phyloP scores from a whole-genome alignment of 2,113 vertebrate genomes.

The Gila orcuttii region DNA sequence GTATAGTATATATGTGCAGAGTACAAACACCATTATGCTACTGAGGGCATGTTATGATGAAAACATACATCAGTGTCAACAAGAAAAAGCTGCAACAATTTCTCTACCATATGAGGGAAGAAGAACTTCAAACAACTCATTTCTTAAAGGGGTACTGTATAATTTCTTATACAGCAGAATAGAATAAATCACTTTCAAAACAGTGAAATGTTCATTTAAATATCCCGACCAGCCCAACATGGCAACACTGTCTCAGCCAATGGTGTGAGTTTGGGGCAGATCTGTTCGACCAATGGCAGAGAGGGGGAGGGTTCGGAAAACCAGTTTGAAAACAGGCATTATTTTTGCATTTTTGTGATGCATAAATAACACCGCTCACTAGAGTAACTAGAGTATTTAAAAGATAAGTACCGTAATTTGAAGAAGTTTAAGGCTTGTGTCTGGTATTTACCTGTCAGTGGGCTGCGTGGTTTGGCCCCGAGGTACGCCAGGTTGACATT shows the following conservation, averaged over 20 bases:
- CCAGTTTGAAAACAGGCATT: neutral
- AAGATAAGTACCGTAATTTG: neutral
- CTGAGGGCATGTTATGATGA: neutral
- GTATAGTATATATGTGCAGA: neutral
- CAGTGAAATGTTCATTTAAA: neutral
- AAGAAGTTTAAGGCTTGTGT: neutral
- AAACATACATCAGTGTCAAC: neutral
- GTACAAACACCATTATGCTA: neutral
- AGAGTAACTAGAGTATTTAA: neutral
- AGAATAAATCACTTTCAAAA: neutral
- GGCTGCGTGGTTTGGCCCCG: constrained; percentile 91
- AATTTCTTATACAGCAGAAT: neutral
- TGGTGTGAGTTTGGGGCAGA: neutral
- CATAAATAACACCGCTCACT: neutral
- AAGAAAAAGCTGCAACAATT: neutral
- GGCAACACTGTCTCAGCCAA: neutral
- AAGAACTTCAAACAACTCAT: neutral
- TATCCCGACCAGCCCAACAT: neutral
- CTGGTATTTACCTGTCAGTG: constrained; percentile 84
- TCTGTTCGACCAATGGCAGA: neutral
- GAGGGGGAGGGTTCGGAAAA: neutral
- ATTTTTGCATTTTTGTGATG: neutral
- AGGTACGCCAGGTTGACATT: constrained; percentile 95
- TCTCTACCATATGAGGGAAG: neutral
- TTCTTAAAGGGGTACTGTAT: constrained; percentile 1